Conservation (phyloP, 1,140 invertebrate genomes). For the Drosophila ananassae region DNA sequence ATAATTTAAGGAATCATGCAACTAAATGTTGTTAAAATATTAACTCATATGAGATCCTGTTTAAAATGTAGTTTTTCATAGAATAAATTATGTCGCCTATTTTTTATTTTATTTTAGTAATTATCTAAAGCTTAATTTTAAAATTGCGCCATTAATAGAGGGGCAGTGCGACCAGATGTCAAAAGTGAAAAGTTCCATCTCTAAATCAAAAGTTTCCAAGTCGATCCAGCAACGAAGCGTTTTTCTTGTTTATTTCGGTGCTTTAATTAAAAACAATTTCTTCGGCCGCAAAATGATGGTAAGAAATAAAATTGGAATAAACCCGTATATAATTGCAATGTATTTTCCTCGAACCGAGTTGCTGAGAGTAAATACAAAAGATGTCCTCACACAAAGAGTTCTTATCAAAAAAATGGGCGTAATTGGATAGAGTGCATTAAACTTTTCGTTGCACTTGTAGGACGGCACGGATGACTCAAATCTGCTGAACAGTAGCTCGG, state of each 20-base stretch:
- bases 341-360: background rate
- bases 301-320: background rate
- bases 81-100: too few species aligned
- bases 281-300: constrained; percentile 3
- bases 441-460: constrained; percentile 39
- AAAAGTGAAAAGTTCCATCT: background rate
- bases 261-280: constrained; percentile 3
- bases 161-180: background rate
- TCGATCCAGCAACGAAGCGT: background rate
- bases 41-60: too few species aligned
- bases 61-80: too few species aligned
- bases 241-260: background rate
- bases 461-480: constrained; percentile 76
- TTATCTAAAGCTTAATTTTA: background rate
- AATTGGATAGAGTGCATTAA: constrained; percentile 52
- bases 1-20: too few species aligned
- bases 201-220: background rate
- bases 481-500: constrained; percentile 53
- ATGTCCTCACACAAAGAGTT: constrained; percentile 44
- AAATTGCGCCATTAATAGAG: background rate
- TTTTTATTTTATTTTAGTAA: too few species aligned
- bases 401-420: constrained; percentile 78
- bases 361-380: background rate
- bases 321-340: background rate
- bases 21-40: too few species aligned